Evolutionary conservation across 2,888 invertebrate species (phyloP).

Genomic region (Thyatira batis): DNA sequence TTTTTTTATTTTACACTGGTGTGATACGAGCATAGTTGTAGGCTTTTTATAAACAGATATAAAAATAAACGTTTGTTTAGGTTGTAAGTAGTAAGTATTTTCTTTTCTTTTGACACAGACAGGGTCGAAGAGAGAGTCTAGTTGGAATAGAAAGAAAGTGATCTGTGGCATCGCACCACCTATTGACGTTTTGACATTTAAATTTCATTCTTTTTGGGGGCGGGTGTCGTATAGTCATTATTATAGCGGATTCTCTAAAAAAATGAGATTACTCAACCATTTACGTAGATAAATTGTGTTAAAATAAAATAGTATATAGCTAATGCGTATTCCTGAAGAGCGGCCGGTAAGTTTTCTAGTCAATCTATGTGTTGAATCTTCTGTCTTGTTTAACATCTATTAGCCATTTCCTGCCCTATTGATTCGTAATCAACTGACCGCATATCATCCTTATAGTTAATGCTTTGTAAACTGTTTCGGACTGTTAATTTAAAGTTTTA

Average conservation of each 20-base stretch:
- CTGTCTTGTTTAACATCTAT: constrained; percentile 33
- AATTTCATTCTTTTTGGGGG: constrained; percentile 57
- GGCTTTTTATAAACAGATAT: no score
- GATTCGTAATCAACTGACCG: constrained; percentile 41
- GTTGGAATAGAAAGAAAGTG: no score
- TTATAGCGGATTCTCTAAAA: constrained; percentile 25
- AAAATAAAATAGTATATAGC: constrained; percentile 20
- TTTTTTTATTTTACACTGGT: no score
- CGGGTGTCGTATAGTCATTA: constrained; percentile 55
- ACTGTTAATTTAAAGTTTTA: background rate
- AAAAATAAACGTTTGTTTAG: no score
- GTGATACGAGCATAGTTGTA: no score
- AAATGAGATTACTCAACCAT: constrained; percentile 45
- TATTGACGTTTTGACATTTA: constrained; percentile 59
- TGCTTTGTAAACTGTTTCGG: background rate
- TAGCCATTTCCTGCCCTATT: constrained; percentile 64
- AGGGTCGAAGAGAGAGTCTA: no score
- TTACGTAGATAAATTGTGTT: constrained; percentile 23
- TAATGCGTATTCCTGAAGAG: constrained; percentile 41
- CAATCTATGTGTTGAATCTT: constrained; percentile 2
- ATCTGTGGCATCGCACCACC: constrained; percentile 9
- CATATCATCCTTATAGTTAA: constrained; percentile 10
- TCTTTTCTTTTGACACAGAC: no score
- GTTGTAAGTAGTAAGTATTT: no score
- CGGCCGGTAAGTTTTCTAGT: constrained; percentile 42